A percentile compares a stretch with the other conserved stretches of the same genome.
Evolutionary conservation across 2,113 vertebrate species (phyloP).

Genomic region (Eleginops maclovinus): DNA sequence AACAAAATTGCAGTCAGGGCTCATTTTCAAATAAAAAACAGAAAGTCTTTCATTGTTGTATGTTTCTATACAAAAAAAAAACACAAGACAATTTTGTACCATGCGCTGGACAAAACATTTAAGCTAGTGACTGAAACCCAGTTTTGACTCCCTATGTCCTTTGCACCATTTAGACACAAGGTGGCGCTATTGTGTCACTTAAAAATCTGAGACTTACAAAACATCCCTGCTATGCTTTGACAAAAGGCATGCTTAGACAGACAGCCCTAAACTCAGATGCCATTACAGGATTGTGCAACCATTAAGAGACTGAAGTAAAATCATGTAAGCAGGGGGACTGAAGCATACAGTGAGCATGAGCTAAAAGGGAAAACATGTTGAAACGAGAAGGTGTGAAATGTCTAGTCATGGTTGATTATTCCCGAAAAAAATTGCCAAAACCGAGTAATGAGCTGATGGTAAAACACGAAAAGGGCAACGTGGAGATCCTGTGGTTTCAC

Average conservation of each 20-base stretch:
- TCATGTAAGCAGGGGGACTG: too few species aligned
- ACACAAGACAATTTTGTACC: too few species aligned
- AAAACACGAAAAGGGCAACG: neutral
- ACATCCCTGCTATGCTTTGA: neutral
- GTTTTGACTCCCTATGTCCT: neutral
- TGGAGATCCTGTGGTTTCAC: slow-evolving; percentile 59
- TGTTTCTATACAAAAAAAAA: too few species aligned
- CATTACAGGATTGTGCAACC: neutral
- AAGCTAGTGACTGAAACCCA: neutral
- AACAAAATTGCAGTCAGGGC: neutral
- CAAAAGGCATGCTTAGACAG: neutral
- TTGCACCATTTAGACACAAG: slow-evolving; percentile 27
- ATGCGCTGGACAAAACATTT: too few species aligned
- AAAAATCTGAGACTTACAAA: neutral
- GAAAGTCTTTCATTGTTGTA: too few species aligned
- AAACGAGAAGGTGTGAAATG: neutral
- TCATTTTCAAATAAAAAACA: too few species aligned
- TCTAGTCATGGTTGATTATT: neutral
- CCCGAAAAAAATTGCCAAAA: neutral
- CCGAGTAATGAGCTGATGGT: neutral
- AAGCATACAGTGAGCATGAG: neutral
- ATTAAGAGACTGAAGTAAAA: neutral
- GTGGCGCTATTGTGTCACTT: slow-evolving; percentile 1
- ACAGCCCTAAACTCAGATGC: neutral
- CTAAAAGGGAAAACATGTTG: too few species aligned